Percentiles rank a stretch among this genome's conserved stretches.
These are phyloP conservation scores for Castor canadensis DNA, from an alignment of 2,113 vertebrate species.

Conservation along the genomic window DNA sequence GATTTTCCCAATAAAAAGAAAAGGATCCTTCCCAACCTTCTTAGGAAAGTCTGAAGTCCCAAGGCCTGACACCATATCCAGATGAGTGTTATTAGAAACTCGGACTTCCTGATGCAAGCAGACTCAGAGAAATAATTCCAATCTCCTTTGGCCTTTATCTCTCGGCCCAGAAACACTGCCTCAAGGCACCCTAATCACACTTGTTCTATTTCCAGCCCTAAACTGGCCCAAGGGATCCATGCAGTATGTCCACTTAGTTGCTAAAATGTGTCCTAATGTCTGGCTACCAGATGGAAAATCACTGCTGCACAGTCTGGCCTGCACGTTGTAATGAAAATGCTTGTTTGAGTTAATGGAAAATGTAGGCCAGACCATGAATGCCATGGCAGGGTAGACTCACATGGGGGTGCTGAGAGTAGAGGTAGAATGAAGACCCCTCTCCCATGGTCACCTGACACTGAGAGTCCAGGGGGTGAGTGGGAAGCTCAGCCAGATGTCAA, in stretches of 20 bases:
- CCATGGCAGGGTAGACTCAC: neutral
- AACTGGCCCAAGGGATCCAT: slow-evolving; percentile 38
- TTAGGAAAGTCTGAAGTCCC: neutral
- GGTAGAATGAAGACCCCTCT: rapidly evolving
- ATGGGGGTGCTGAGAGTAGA: rapidly evolving
- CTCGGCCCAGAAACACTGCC: neutral
- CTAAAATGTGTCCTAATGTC: slow-evolving; percentile 53
- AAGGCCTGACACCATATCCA: neutral
- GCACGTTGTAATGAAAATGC: neutral
- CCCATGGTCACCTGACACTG: rapidly evolving
- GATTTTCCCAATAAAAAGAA: neutral
- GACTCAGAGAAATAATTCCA: neutral
- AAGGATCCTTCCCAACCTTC: neutral
- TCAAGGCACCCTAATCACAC: slow-evolving; percentile 10
- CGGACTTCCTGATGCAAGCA: neutral
- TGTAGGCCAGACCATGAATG: slow-evolving; percentile 5
- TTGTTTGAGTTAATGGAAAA: slow-evolving; percentile 55
- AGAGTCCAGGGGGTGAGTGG: neutral
- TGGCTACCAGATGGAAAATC: slow-evolving; percentile 22
- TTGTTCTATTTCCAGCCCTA: slow-evolving; percentile 44
- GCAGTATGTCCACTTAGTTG: neutral
- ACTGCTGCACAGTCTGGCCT: neutral
- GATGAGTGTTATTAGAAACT: neutral
- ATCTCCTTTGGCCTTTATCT: neutral
- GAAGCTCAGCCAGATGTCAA: neutral